Percentiles rank a stretch among this genome's conserved stretches.
Evolutionary conservation across 2,888 invertebrate species (phyloP).

Genomic region (Pachycephus smyrnensis): DNA sequence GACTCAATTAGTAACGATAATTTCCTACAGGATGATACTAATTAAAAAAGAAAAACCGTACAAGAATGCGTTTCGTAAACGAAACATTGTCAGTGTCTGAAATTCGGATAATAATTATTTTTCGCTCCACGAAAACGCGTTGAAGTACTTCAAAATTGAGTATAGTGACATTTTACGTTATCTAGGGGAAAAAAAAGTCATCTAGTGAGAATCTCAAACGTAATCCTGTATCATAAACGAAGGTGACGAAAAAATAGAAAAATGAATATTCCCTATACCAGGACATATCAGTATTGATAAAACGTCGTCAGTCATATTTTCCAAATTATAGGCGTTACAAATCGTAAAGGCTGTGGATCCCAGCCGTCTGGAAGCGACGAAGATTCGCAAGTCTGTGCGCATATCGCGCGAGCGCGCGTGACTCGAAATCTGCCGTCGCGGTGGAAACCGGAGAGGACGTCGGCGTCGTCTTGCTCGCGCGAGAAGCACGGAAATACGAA

Average conservation of each 20-base stretch:
- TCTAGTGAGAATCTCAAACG: neutral
- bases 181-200: neutral
- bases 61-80: neutral
- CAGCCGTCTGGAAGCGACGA: neutral
- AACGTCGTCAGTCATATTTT: neutral
- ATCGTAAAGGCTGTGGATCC: neutral
- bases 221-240: neutral
- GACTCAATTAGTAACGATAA: neutral
- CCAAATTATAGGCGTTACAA: neutral
- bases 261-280: neutral
- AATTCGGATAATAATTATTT: too few relatives aligned
- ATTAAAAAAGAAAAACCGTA: neutral
- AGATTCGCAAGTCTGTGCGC: neutral
- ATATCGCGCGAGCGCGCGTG: neutral
- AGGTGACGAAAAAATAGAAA: neutral
- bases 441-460: conserved; percentile 3
- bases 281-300: neutral
- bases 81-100: too few relatives aligned
- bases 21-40: neutral
- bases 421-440: conserved; percentile 6
- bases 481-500: neutral
- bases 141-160: too few relatives aligned
- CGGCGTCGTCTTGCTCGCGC: conserved; percentile 8
- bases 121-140: too few relatives aligned
- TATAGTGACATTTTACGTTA: neutral